Evolutionary conservation across 2,797 vertebrate species (phyloP).

Genomic region (Emys orbicularis): DNA sequence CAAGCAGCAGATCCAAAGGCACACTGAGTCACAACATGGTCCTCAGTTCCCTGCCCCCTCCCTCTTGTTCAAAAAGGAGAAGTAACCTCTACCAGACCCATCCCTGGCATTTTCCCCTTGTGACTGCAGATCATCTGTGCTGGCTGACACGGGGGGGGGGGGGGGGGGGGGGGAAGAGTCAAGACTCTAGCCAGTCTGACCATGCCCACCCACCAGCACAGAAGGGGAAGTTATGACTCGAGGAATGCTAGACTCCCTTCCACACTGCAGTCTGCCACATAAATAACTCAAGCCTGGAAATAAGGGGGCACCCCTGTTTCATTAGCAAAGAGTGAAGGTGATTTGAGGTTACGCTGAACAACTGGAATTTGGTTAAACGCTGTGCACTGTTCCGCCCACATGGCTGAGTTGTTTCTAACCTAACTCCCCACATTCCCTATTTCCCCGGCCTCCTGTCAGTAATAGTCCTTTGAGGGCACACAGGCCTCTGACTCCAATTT

Average conservation of each 20-base stretch:
- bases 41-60: no score
- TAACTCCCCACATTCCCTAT: no score
- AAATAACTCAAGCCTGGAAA: not conserved
- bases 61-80: no score
- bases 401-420: no score
- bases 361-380: no score
- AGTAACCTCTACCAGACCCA: not conserved
- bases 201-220: not conserved
- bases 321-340: no score
- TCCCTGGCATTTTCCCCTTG: not conserved
- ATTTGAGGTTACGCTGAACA: no score
- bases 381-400: no score
- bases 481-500: no score
- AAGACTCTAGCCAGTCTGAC: fast-evolving
- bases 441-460: no score
- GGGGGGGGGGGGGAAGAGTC: fast-evolving
- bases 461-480: no score
- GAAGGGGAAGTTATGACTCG: not conserved
- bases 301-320: not conserved
- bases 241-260: fast-evolving
- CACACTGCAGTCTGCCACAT: not conserved
- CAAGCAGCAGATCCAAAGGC: not conserved
- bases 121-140: not conserved
- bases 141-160: not conserved
- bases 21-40: no score